Percentiles rank a stretch among this genome's conserved stretches.
Conservation (phyloP, 1,140 invertebrate genomes). For the Meteorus sp. region DNA sequence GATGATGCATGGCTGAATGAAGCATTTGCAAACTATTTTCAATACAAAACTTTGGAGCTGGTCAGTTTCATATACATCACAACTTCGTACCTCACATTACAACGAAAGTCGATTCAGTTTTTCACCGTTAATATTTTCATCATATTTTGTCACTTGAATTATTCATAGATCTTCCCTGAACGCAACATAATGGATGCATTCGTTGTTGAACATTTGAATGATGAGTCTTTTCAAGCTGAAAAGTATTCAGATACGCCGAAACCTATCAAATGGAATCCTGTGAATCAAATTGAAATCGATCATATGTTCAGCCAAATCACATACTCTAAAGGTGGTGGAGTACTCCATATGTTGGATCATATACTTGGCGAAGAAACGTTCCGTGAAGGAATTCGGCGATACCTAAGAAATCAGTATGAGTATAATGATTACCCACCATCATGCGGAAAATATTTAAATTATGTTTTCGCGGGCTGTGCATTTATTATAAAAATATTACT, state of each 20-base stretch:
- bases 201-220: not conserved
- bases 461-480: not conserved
- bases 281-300: conserved; percentile 72
- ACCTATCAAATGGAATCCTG: conserved; percentile 56
- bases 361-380: conserved; percentile 55
- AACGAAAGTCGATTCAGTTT: too few species aligned
- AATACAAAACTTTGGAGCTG: conserved; percentile 12
- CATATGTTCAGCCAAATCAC: conserved; percentile 79
- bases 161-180: conserved; percentile 1
- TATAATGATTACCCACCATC: not conserved
- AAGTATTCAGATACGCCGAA: not conserved
- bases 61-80: not conserved
- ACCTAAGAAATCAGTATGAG: conserved; percentile 52
- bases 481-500: not conserved
- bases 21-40: conserved; percentile 59
- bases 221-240: not conserved
- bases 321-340: conserved; percentile 63
- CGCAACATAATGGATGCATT: conserved; percentile 5
- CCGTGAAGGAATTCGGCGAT: conserved; percentile 46
- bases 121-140: not conserved
- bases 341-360: conserved; percentile 58
- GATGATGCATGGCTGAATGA: conserved; percentile 63
- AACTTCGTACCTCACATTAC: too few species aligned
- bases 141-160: too few species aligned
- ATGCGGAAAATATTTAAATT: not conserved